Evolutionary conservation across 1,140 invertebrate species (phyloP).

Genomic region (Portunus trituberculatus): DNA sequence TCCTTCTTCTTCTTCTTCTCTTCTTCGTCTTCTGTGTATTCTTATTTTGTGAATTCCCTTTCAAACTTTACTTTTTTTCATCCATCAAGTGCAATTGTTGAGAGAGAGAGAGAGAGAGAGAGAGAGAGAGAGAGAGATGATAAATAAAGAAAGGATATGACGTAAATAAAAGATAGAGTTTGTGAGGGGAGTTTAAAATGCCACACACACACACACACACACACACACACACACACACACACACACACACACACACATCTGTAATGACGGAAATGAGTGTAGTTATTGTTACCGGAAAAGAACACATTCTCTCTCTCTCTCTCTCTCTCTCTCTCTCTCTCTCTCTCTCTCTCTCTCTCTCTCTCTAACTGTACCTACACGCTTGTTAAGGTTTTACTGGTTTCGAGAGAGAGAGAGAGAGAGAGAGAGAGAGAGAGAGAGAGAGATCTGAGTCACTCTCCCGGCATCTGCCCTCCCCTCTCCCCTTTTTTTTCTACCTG

Average conservation of each 20-base stretch:
- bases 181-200: no score
- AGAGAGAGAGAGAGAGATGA: no score
- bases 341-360: conserved; percentile 35
- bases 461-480: not conserved
- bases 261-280: not conserved
- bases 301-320: not conserved
- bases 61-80: no score
- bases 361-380: not conserved
- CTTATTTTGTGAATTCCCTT: not conserved
- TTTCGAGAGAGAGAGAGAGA: conserved; percentile 6
- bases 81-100: no score
- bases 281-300: conserved; percentile 17
- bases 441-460: conserved; percentile 23
- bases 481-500: not conserved
- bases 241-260: not conserved
- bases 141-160: not conserved
- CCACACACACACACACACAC: not conserved
- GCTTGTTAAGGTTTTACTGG: no score
- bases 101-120: not conserved
- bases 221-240: conserved; percentile 26
- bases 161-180: not conserved
- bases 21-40: not conserved
- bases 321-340: conserved; percentile 34
- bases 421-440: not conserved
- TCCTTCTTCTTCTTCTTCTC: not conserved